Percentiles rank a stretch among this genome's conserved stretches.
Conservation (phyloP, 2,113 vertebrate genomes). For the Gavia stellata region DNA sequence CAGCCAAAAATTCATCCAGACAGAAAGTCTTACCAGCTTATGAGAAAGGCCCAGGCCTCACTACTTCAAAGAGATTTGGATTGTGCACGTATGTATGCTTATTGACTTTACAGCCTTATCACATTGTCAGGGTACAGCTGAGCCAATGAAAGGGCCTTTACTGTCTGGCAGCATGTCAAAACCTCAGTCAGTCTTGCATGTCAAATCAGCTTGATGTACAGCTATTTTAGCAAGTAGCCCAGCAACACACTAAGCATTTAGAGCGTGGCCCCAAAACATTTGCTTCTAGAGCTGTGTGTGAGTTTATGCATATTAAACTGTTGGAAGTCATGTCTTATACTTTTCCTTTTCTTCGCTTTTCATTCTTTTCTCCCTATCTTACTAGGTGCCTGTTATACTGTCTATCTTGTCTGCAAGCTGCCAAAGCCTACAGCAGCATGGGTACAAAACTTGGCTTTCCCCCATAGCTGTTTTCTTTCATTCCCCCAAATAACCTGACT, state of each 20-base stretch:
- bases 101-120: neutral
- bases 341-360: neutral
- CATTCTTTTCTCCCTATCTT: neutral
- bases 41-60: neutral
- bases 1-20: neutral
- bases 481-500: neutral
- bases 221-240: neutral
- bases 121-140: neutral
- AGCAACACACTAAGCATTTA: neutral
- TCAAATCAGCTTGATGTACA: neutral
- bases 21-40: neutral
- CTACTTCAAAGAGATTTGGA: neutral
- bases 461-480: neutral
- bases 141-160: neutral
- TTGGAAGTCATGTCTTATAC: neutral
- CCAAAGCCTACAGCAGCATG: neutral
- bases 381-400: too few relatives aligned
- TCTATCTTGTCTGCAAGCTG: neutral
- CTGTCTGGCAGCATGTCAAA: neutral
- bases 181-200: neutral
- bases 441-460: neutral
- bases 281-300: neutral
- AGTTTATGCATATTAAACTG: neutral
- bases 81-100: fast-evolving
- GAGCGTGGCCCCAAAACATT: neutral